These are phyloP conservation scores for Tinea pellionella DNA, from an alignment of 2,888 invertebrate genomes.

Conservation along the genomic window DNA sequence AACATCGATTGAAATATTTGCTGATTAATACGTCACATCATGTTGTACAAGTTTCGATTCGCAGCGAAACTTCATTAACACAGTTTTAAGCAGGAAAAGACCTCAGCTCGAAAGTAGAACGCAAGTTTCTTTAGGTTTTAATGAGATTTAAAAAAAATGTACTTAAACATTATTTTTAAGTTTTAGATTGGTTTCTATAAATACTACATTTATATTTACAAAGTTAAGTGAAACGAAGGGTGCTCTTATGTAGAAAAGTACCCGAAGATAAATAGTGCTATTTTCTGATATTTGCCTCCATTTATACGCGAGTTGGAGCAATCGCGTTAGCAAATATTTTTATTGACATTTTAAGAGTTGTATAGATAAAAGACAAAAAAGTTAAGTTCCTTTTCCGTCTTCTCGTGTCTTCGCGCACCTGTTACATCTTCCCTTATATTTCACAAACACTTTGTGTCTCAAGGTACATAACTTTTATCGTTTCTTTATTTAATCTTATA, in stretches of 20 bases:
- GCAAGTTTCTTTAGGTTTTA: too few species aligned
- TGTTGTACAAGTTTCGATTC: too few species aligned
- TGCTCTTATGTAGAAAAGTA: neutral
- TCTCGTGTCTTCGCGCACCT: neutral
- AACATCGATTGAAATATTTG: too few species aligned
- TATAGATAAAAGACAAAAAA: neutral
- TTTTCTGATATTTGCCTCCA: neutral
- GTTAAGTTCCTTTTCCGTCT: slow-evolving; percentile 5
- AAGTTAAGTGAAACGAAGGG: neutral
- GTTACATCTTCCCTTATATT: neutral
- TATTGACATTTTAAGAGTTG: slow-evolving; percentile 6
- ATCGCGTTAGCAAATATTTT: slow-evolving; percentile 9
- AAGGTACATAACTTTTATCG: neutral
- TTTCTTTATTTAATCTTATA: neutral
- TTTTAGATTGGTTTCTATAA: neutral
- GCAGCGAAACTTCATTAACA: too few species aligned
- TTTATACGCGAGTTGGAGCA: neutral
- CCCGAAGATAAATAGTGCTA: neutral
- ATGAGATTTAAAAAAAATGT: neutral
- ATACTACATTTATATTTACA: neutral
- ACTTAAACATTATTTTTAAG: neutral
- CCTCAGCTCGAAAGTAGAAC: too few species aligned
- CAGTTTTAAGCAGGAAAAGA: too few species aligned
- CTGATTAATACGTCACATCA: too few species aligned
- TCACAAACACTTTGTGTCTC: neutral